Evolutionary conservation across 2,888 invertebrate genomes (phyloP), one percentile per base, ranked within the genome.

Genomic region (Hydraecia micacea): DNA sequence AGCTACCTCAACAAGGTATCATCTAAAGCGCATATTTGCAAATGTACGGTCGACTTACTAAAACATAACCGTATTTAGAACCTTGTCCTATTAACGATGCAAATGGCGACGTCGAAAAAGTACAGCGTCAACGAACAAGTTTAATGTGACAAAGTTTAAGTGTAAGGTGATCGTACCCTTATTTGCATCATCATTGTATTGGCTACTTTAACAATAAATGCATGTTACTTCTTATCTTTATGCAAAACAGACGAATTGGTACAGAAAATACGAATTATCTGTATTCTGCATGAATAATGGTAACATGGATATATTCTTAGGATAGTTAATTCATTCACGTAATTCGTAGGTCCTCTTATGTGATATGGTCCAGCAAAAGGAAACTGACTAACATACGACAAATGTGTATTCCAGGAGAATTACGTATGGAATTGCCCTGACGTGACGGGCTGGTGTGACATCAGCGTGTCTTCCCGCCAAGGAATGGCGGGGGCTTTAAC

Each of bases 401-500:
- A 62, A 65, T 58, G 11, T 58, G 21, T 39, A 52, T 80, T 85
- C n/a, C 88, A 95, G 94, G 95, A 96, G 39, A 97, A 97, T 84
- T 97, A 95, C 77, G 97, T 98, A 0, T 98, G 98, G 95, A 96
- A 95, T 71, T 97, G 98, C 69, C 97, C 97, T 77, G 99, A 99
- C 93, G 95, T 99, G 85, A 99, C 99, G 0, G 94, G 97, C 0
- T 97, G 97, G 88, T 97, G 98, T 52, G 98, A 99, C 88, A 97
- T 99, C 70, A 98, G 98, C 87, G 99, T 99, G 0, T 99, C 99
- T 0, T 99, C 99, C 86, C 97, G 99, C 0, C 99, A 98, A 91
- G 99, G 99, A 13, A 99, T 99, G 99, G 98, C 99, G 7, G 98
- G 98, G 4, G 99, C 99, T 86, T 97, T 99, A 28, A 98, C 98